Percentiles rank a stretch among this genome's conserved stretches.
These are phyloP conservation scores for Ypsolopha sequella DNA, from an alignment of 2,888 invertebrate species.

Conservation along the genomic window DNA sequence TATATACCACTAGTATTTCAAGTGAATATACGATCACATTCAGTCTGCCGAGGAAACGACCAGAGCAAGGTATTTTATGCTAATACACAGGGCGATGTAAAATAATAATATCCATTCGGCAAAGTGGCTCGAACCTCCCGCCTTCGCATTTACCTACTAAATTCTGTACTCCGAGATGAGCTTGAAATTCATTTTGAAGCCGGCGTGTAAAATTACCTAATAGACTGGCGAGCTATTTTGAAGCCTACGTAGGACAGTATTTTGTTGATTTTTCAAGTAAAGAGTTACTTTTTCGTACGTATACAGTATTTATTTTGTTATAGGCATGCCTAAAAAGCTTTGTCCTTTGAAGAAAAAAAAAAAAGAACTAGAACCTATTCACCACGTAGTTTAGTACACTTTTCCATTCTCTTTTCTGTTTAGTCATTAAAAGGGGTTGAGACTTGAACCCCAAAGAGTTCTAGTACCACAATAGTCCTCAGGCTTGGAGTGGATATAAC, in stretches of 20 bases:
- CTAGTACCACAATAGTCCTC: no score
- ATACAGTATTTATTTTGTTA: no score
- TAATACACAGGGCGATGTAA: conserved; percentile 38
- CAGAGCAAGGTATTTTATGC: conserved; percentile 34
- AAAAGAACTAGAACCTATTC: no score
- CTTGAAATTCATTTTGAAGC: background rate
- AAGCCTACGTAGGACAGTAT: background rate
- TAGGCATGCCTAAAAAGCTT: no score
- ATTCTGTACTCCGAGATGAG: background rate
- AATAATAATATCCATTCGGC: conserved; percentile 33
- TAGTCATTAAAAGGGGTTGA: no score
- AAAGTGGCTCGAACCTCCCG: background rate
- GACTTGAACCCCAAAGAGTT: no score
- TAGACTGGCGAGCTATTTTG: background rate
- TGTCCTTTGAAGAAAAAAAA: no score
- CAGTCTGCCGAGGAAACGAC: background rate
- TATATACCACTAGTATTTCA: background rate
- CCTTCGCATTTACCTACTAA: background rate
- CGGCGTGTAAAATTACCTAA: background rate
- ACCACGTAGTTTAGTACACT: no score
- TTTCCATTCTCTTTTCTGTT: no score
- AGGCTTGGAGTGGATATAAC: no score
- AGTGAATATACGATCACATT: background rate
- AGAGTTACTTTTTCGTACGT: no score
- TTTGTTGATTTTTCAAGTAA: no score